Percentiles rank a stretch among this genome's conserved stretches.
These are phyloP conservation scores for Mionectes macconnelli DNA, from an alignment of 2,113 vertebrate species.

Conservation along the genomic window DNA sequence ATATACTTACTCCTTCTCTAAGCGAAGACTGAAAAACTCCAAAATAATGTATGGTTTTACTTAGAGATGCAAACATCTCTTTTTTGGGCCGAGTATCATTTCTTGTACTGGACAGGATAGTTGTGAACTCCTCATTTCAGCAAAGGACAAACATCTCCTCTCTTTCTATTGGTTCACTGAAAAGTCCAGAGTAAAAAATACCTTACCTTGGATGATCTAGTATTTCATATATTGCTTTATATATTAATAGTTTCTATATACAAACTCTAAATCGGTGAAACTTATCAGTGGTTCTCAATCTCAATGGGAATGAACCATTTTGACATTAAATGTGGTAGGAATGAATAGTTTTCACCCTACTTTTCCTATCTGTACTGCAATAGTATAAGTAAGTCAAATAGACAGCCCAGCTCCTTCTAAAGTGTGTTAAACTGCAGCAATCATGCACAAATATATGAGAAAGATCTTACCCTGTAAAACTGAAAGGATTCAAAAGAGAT, in stretches of 20 bases:
- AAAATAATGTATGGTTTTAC: not conserved
- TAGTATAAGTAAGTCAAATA: not conserved
- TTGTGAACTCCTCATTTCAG: not conserved
- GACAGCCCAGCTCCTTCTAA: not conserved
- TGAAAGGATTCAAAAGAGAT: not conserved
- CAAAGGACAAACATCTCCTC: not conserved
- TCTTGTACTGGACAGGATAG: not conserved
- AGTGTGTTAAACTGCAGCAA: not conserved
- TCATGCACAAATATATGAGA: not conserved
- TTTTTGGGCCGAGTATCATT: not conserved
- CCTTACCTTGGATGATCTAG: not conserved
- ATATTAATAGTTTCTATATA: not conserved
- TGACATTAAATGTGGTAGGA: not conserved
- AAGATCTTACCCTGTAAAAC: not conserved
- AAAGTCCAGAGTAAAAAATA: not conserved
- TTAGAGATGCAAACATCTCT: not conserved
- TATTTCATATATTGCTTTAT: not conserved
- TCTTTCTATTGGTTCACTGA: not conserved
- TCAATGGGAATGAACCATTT: not conserved
- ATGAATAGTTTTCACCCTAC: not conserved
- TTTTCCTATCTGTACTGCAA: not conserved
- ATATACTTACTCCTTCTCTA: not conserved
- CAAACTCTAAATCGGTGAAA: not conserved
- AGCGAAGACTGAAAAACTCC: not conserved
- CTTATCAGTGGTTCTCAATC: not conserved